Conservation (phyloP, 1,140 invertebrate species). For the Calliopsis andreniformis region DNA sequence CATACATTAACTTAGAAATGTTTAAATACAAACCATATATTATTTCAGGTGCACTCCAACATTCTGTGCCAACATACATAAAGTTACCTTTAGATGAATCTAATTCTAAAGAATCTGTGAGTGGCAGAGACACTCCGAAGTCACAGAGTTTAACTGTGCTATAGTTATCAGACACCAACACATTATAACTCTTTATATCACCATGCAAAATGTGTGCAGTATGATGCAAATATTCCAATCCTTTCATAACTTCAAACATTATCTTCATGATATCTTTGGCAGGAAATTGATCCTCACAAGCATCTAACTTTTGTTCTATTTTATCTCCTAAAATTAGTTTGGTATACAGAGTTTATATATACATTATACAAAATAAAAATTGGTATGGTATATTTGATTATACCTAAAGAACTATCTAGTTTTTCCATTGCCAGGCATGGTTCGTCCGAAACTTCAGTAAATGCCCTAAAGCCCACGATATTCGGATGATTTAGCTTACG, state of each 20-base stretch:
- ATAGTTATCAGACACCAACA: slow-evolving; percentile 89
- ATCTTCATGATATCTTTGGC: slow-evolving; percentile 85
- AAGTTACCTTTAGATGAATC: slow-evolving; percentile 83
- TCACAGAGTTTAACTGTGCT: slow-evolving; percentile 90
- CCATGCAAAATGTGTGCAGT: slow-evolving; percentile 88
- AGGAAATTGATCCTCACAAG: slow-evolving; percentile 83
- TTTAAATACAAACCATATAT: slow-evolving; percentile 76
- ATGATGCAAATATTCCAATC: slow-evolving; percentile 90
- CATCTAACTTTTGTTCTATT: slow-evolving; percentile 86
- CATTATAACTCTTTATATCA: slow-evolving; percentile 92
- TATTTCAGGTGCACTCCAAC: slow-evolving; percentile 90
- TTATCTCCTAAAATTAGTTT: slow-evolving; percentile 81
- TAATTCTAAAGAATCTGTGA: slow-evolving; percentile 85
- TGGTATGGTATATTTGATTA: not conserved
- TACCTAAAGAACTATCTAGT: slow-evolving; percentile 84
- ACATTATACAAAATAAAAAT: not conserved
- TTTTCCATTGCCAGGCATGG: slow-evolving; percentile 87
- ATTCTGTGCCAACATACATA: slow-evolving; percentile 85
- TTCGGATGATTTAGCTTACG: slow-evolving; percentile 90
- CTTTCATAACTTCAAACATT: slow-evolving; percentile 85
- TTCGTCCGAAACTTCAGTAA: slow-evolving; percentile 84
- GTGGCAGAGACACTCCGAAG: slow-evolving; percentile 89
- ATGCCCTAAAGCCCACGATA: slow-evolving; percentile 90
- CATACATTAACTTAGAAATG: slow-evolving; percentile 8
- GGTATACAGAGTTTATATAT: slow-evolving; percentile 10